Evolutionary conservation across 2,797 vertebrate species (phyloP), one percentile per base, ranked within the genome.

Genomic region (Arctocebus calabarensis): DNA sequence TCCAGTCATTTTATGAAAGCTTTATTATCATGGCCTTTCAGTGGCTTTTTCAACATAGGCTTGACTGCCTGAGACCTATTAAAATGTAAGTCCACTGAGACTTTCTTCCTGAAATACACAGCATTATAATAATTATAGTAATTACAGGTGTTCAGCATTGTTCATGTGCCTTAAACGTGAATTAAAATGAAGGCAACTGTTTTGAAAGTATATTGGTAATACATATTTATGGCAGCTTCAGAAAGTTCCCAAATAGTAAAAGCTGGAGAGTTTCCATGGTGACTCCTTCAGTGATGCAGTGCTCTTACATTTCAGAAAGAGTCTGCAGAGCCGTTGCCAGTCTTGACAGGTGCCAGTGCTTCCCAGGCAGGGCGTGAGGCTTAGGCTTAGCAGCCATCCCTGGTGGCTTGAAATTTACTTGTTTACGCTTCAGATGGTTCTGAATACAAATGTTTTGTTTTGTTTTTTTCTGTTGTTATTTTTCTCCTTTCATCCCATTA

Each of bases 181-280:
- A 3, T 94, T 92, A 91, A 86, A 88, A 43, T 61, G 55, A 89
- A 85, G 75, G 1, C 52, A 43, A 83, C 7, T 55, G 34, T 88
- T 23, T 90, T 73, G 34, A 62, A 84, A 92, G 92, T 83, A 57
- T 77, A 78, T 68, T 84, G 55, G 34, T 91, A 48, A 25, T 74
- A 73, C 66, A n/a, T 94, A 87, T 84, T 83, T 89, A 93, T 45
- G 23, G 88, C 59, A 19, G n/a, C 12, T 91, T 96, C n/a, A 83
- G 81, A 64, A 68, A 88, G 61, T 91, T 64, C 40, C 22, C 10
- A 68, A 37, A 34, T n/a, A 73, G 62, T 37, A 32, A 40, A 86
- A 86, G 29, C 83, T 61, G 22, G 71, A 8, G 20, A 19, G 27
- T 88, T 71, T 70, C 48, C 17, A 7, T 48, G 68, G 57, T 66